A percentile compares a stretch with the other conserved stretches of the same genome.
These are phyloP conservation scores for Caprella mutica DNA, from an alignment of 2,888 invertebrate species.

Conservation along the genomic window DNA sequence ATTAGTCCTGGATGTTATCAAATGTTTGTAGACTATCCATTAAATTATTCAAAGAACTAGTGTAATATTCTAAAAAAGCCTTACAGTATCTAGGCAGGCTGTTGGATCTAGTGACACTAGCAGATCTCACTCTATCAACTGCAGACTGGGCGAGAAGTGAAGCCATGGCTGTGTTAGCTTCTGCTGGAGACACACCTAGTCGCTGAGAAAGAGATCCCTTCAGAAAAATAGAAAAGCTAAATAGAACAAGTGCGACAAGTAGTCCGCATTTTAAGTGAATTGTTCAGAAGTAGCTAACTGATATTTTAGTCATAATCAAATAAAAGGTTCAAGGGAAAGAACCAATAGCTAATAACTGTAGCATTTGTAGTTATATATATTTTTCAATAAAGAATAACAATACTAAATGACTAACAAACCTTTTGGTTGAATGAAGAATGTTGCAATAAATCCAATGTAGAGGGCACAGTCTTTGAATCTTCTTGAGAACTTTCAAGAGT, in stretches of 20 bases:
- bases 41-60: too few relatives aligned
- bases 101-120: conserved; percentile 10
- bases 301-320: background rate
- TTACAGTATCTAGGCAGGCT: conserved; percentile 7
- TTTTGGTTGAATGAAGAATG: background rate
- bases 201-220: too few relatives aligned
- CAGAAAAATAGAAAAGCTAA: background rate
- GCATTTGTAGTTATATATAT: background rate
- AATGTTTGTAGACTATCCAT: too few relatives aligned
- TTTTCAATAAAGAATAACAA: background rate
- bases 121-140: conserved; percentile 1
- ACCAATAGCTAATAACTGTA: background rate
- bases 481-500: conserved; percentile 30
- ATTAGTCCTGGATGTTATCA: too few relatives aligned
- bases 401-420: background rate
- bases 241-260: background rate
- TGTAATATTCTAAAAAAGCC: too few relatives aligned
- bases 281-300: background rate
- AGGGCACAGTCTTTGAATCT: conserved; percentile 9
- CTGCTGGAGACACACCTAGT: too few relatives aligned
- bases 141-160: conserved; percentile 3
- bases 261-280: background rate
- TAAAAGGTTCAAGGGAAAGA: background rate
- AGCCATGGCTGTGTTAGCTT: conserved; percentile 3
- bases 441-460: background rate